phyloP scores from a whole-genome alignment of 2,888 invertebrate species.

The Tiphia femorata region DNA sequence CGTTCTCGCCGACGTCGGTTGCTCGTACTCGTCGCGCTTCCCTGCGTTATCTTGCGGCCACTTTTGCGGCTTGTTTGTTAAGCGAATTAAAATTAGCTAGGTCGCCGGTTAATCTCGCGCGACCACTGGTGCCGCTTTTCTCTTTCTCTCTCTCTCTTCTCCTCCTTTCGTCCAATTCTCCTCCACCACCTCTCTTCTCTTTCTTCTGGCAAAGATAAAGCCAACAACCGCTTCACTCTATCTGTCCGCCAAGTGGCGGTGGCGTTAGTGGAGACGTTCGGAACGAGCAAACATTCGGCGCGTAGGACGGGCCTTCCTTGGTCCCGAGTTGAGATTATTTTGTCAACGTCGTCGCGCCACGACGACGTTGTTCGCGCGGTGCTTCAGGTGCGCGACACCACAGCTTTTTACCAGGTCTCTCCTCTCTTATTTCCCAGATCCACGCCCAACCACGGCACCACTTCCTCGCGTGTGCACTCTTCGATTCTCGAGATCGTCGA shows the following conservation, averaged over 20 bases:
- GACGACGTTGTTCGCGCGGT: neutral
- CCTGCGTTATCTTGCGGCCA: slow-evolving; percentile 32
- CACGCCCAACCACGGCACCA: neutral
- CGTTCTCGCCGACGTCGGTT: slow-evolving; percentile 6
- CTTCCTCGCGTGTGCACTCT: neutral
- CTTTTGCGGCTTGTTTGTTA: slow-evolving; percentile 38
- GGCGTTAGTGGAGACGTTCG: neutral
- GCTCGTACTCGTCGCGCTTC: slow-evolving; percentile 1
- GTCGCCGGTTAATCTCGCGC: slow-evolving; percentile 36
- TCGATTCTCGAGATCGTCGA: slow-evolving; percentile 9
- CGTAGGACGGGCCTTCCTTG: too few species aligned
- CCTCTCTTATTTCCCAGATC: neutral
- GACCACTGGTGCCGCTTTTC: too few species aligned
- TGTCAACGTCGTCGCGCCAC: neutral
- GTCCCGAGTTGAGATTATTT: neutral
- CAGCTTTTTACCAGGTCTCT: neutral
- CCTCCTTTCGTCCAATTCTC: slow-evolving; percentile 7
- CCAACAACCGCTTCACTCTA: slow-evolving; percentile 12
- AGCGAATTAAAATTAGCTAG: slow-evolving; percentile 46
- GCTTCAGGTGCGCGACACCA: too few species aligned
- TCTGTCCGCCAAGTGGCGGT: slow-evolving; percentile 10
- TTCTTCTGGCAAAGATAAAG: slow-evolving; percentile 23
- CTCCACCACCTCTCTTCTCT: slow-evolving; percentile 19
- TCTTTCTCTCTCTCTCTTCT: slow-evolving; percentile 23
- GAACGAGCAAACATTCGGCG: neutral